Evolutionary conservation across 2,797 vertebrate species (phyloP).

Genomic region (Erethizon dorsatum): DNA sequence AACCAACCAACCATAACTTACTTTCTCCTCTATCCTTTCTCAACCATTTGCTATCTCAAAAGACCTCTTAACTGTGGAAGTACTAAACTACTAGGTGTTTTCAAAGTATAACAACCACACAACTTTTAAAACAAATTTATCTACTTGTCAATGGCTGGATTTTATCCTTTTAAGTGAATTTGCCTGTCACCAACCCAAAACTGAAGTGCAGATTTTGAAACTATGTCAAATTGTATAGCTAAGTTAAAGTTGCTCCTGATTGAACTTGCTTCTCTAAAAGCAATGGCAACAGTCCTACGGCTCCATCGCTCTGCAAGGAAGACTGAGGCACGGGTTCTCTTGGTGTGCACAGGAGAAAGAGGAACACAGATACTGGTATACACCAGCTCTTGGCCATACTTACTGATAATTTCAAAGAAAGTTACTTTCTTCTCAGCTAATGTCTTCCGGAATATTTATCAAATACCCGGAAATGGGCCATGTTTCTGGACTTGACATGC

Average conservation of each 20-base stretch:
- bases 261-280: conserved; percentile 26
- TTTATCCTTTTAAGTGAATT: conserved; percentile 32
- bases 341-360: not conserved
- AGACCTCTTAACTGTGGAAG: not conserved
- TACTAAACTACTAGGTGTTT: conserved; percentile 37
- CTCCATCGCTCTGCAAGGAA: not conserved
- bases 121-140: conserved; percentile 20
- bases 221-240: conserved; percentile 9
- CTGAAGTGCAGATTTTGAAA: conserved; percentile 31
- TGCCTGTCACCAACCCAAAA: conserved; percentile 25
- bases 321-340: accelerated
- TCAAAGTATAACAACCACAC: not conserved
- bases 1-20: not conserved
- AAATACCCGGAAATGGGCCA: not conserved
- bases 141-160: not conserved
- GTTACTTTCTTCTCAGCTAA: not conserved
- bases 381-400: too few relatives aligned
- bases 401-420: not conserved
- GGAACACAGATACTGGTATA: accelerated
- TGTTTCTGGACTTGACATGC: not conserved
- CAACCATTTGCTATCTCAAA: conserved; percentile 40
- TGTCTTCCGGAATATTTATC: not conserved
- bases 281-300: not conserved
- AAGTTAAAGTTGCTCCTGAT: conserved; percentile 11
- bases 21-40: not conserved